Base-by-base conservation (phyloP, 2,888 invertebrate species). In the Ditula angustiorana region DNA sequence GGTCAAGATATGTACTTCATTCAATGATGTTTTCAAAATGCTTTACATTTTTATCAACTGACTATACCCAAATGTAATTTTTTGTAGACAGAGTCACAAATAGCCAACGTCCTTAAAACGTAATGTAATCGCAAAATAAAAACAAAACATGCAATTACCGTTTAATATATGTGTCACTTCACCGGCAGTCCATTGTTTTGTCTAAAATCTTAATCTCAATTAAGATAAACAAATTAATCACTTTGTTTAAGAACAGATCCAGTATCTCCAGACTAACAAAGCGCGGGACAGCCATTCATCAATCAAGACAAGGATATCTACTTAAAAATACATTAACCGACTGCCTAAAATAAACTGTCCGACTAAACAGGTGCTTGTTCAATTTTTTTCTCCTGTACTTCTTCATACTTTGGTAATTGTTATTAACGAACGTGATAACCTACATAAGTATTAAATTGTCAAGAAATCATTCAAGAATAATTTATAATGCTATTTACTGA, bases 291-390 rank as follows among this genome's bases (percentile, higher is more conserved):
- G 79, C 79, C 79, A 84, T 85, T 81, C 88, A 92, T 92, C 90
- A 91, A 91, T 91, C 91, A 91, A 85, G 82, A 80, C 82, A 83
- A 80, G 82, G 83, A 86, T 87, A 87, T 84, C 88, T 89, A 91
- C 84, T 92, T 91, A 88, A 88, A 91, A 88, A 79, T 69, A 81
- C 84, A 90, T 91, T 89, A 89, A 80, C 77, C 74, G 65, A 75
- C 78, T 77, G 74, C 73, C 79, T 79, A 77, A 80, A 80, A 83
- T 74, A 86, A 71, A 82, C 78, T 78, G 77, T 78, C 60, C 59
- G 33, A 72, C 71, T 73, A 69, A 75, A 78, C 78, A 80, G 78
- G 77, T 85, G 80, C 69, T 69, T 72, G 67, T 61, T 26, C 61
- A 67, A 68, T 69, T 74, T 70, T 71, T 70, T 70, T 67, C 71